These are phyloP conservation scores for Catajapyx aquilonaris DNA, from an alignment of 1,140 invertebrate species.

Conservation along the genomic window DNA sequence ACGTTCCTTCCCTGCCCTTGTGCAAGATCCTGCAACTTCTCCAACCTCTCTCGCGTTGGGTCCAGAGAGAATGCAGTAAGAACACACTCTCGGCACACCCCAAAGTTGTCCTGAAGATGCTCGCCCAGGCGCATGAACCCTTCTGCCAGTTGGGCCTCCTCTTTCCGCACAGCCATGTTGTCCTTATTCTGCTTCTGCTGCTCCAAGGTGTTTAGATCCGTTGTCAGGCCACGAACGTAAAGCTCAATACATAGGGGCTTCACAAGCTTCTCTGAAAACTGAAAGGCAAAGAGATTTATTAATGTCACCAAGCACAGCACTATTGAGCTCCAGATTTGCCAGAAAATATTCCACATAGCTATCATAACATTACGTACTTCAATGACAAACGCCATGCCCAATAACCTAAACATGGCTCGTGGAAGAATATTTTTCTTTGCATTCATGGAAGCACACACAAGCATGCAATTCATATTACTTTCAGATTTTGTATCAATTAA, in stretches of 20 bases:
- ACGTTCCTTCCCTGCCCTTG: too few relatives aligned
- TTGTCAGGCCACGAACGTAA: constrained; percentile 45
- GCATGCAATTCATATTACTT: too few relatives aligned
- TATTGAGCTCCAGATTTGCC: too few relatives aligned
- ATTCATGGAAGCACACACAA: too few relatives aligned
- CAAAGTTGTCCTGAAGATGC: constrained; percentile 27
- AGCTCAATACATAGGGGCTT: constrained; percentile 43
- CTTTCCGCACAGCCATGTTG: constrained; percentile 26
- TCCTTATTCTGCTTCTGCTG: constrained; percentile 34
- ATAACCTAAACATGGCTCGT: too few relatives aligned
- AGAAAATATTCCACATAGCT: too few relatives aligned
- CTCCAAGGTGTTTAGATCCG: constrained; percentile 53
- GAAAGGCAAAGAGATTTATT: constrained; percentile 19
- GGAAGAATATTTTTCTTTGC: too few relatives aligned
- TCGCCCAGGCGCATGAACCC: constrained; percentile 34
- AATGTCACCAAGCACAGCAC: too few relatives aligned
- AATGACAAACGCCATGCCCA: too few relatives aligned
- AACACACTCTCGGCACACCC: constrained; percentile 34
- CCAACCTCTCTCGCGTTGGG: constrained; percentile 28
- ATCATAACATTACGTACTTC: too few relatives aligned
- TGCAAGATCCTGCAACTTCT: constrained; percentile 17
- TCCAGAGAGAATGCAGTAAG: constrained; percentile 40
- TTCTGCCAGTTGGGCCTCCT: constrained; percentile 27
- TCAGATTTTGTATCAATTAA: constrained; percentile 3
- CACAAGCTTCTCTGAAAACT: constrained; percentile 36